Conservation (phyloP, 1,140 invertebrate species). For the Trachymyrmex cornetzi region DNA sequence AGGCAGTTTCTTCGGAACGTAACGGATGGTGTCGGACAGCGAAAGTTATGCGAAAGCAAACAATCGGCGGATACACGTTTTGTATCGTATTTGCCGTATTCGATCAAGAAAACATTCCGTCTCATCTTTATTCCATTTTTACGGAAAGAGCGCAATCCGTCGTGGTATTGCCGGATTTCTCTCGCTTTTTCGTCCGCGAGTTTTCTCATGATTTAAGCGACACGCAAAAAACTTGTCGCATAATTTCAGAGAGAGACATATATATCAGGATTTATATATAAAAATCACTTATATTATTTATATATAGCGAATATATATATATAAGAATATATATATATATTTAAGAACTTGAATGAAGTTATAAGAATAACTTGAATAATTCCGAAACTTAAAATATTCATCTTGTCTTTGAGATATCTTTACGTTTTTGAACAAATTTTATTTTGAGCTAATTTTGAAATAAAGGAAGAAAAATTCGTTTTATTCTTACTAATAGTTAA, state of each 20-base stretch:
- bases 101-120: conserved; percentile 35
- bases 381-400: background rate
- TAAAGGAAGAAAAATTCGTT: background rate
- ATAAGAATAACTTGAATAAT: conserved; percentile 5
- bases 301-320: background rate
- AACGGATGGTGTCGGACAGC: conserved; percentile 24
- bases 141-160: background rate
- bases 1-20: conserved; percentile 20
- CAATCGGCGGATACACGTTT: conserved; percentile 26
- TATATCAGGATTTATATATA: background rate
- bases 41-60: conserved; percentile 48
- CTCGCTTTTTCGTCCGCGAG: background rate
- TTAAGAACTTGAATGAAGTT: too few species aligned
- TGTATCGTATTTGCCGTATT: conserved; percentile 30
- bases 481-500: conserved; percentile 22
- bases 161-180: background rate
- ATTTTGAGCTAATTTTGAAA: conserved; percentile 5
- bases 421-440: background rate
- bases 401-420: background rate
- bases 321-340: too few species aligned
- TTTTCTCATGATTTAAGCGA: background rate
- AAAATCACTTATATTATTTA: background rate
- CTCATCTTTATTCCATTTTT: conserved; percentile 54
- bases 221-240: conserved; percentile 13
- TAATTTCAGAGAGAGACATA: conserved; percentile 9